phyloP scores from a whole-genome alignment of 1,140 invertebrate genomes.

The Drosophila murphyi region DNA sequence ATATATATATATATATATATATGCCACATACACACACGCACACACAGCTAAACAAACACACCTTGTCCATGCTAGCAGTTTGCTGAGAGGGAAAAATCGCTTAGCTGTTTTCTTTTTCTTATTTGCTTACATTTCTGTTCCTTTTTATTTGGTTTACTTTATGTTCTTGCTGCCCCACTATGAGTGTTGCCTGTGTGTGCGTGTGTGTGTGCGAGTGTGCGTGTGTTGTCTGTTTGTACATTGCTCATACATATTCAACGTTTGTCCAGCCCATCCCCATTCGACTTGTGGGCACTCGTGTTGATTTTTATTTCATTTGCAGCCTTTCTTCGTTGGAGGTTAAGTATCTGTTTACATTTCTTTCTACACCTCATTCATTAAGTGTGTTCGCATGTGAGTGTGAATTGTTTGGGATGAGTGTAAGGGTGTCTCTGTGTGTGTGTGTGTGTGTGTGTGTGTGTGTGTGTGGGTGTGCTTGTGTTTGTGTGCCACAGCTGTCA shows the following conservation, averaged over 20 bases:
- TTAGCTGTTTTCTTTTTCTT: conserved; percentile 71
- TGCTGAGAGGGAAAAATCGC: conserved; percentile 40
- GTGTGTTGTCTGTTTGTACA: conserved; percentile 16
- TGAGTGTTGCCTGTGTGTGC: neutral
- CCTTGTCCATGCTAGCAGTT: conserved; percentile 36
- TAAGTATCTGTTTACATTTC: conserved; percentile 74
- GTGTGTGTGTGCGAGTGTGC: neutral
- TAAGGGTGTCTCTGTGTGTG: conserved; percentile 27
- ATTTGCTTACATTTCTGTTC: conserved; percentile 67
- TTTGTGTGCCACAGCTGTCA: conserved; percentile 32
- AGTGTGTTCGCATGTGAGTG: conserved; percentile 40
- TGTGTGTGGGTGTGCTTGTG: conserved; percentile 18
- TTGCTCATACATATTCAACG: conserved; percentile 49
- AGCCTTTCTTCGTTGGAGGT: conserved; percentile 64
- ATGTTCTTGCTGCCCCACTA: conserved; percentile 1
- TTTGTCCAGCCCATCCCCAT: conserved; percentile 17
- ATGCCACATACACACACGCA: conserved; percentile 23
- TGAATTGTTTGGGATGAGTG: conserved; percentile 19
- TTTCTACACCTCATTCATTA: conserved; percentile 69
- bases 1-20: conserved; percentile 8
- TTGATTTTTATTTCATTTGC: conserved; percentile 69
- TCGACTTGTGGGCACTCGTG: conserved; percentile 43
- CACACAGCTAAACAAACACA: conserved; percentile 45
- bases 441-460: conserved; percentile 13
- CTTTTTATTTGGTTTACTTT: conserved; percentile 60